Percentiles rank a stretch among this genome's conserved stretches.
These are phyloP conservation scores for Bombyx mandarina DNA, from an alignment of 1,140 invertebrate species.

Conservation along the genomic window DNA sequence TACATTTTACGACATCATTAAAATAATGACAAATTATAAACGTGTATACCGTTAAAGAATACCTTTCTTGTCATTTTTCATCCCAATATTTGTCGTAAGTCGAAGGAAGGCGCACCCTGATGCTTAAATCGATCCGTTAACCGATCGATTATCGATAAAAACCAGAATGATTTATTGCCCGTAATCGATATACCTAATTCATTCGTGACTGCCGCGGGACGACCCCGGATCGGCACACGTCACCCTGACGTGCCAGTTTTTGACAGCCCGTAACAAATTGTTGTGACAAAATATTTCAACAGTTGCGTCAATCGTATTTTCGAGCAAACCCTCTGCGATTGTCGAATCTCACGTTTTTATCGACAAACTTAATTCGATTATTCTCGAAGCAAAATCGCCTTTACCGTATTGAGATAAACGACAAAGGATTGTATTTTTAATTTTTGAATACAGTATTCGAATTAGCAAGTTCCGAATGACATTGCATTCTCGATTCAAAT, in stretches of 20 bases:
- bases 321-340: no score
- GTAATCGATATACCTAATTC: constrained; percentile 54
- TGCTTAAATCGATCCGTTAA: constrained; percentile 51
- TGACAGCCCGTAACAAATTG: constrained; percentile 65
- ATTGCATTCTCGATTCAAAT: no score
- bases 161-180: constrained; percentile 45
- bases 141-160: constrained; percentile 47
- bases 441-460: no score
- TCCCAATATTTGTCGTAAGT: constrained; percentile 45
- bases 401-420: no score
- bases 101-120: constrained; percentile 28
- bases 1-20: constrained; percentile 3
- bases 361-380: no score
- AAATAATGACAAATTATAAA: constrained; percentile 1
- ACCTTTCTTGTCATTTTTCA: constrained; percentile 24
- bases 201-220: constrained; percentile 31
- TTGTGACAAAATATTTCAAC: constrained; percentile 70
- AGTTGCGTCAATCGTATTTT: constrained; percentile 43
- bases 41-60: neutral
- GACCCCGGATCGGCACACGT: constrained; percentile 19
- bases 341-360: no score
- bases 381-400: no score
- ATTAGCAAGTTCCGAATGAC: no score
- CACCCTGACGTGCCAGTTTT: constrained; percentile 50
- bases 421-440: no score